Evolutionary conservation across 2,113 vertebrate genomes (phyloP).

Genomic region (Brienomyrus longianalis): DNA sequence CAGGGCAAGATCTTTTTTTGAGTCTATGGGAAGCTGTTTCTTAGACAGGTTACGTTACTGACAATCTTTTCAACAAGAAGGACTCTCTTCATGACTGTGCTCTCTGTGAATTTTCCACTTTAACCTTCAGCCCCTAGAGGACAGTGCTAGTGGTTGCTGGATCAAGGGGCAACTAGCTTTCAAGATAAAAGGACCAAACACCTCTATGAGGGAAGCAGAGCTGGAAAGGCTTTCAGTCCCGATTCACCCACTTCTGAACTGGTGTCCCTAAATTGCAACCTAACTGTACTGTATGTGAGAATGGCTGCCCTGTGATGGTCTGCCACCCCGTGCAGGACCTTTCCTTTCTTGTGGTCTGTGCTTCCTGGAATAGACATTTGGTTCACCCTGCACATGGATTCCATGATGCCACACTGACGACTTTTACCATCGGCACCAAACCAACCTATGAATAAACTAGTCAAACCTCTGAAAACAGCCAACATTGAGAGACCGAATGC

Average conservation of each 20-base stretch:
- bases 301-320: background rate
- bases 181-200: background rate
- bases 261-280: background rate
- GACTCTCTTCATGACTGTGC: background rate
- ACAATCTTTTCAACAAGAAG: background rate
- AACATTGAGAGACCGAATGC: no score
- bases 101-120: conserved; percentile 4
- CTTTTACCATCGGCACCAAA: background rate
- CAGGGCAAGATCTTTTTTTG: background rate
- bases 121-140: background rate
- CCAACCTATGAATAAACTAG: no score
- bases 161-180: background rate
- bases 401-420: background rate
- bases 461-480: no score
- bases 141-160: background rate
- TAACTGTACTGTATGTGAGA: background rate
- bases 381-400: background rate
- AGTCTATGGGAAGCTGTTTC: background rate
- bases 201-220: background rate
- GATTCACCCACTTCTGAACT: background rate
- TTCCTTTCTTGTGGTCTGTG: background rate
- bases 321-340: background rate
- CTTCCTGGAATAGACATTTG: background rate
- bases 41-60: background rate
- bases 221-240: background rate